Evolutionary conservation across 1,140 invertebrate genomes (phyloP), one percentile per base, ranked within the genome.

Genomic region (Mesaphorura yosii): DNA sequence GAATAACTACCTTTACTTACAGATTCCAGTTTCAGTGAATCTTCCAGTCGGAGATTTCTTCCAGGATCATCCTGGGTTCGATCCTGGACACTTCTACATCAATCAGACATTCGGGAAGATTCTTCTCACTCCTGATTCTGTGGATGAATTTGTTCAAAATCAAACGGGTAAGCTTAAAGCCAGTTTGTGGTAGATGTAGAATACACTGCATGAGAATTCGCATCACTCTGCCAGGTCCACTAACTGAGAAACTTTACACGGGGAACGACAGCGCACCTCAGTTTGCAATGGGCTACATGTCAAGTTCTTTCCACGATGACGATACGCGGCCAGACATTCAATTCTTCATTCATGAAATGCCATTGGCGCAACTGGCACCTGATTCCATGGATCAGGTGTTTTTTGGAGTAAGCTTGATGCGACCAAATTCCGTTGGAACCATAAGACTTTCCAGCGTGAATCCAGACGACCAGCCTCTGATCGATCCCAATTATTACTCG

Each of bases 401-500:
- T 22, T 51, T 52, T 40, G 31, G 34, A 3, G 46, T 57, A 15
- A 38, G 49, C 7, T 39, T 57, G 1, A 40, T 23, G 6, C 23
- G 41, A 1, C 19, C 48, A 19, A 40, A 37, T 10, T 38, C 42
- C 3, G 17, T 12, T n/a, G 72, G 72, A 39, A 58, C 42, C 14
- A 49, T 74, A 12, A 55, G 57, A 28, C 55, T 74, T 6, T 52
- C 55, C 17, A 63, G 49, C 12, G 64, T 51, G 1, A 64, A 79
- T 64, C 76, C 75, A 3, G 62, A 63, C 12, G 65, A 71, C 26
- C 65, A 69, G 58, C 77, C 76, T 2, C 57, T 70, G 28, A 70
- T 78, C 39, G 69, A 76, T 60, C 73, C 76, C n/a, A 73, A 72
- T 46, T 73, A 70, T 52, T 59, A 72, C 27, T 39, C 34, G 10